Evolutionary conservation across 1,140 invertebrate genomes (phyloP).

Genomic region (Pseudachorutes palmiensis): DNA sequence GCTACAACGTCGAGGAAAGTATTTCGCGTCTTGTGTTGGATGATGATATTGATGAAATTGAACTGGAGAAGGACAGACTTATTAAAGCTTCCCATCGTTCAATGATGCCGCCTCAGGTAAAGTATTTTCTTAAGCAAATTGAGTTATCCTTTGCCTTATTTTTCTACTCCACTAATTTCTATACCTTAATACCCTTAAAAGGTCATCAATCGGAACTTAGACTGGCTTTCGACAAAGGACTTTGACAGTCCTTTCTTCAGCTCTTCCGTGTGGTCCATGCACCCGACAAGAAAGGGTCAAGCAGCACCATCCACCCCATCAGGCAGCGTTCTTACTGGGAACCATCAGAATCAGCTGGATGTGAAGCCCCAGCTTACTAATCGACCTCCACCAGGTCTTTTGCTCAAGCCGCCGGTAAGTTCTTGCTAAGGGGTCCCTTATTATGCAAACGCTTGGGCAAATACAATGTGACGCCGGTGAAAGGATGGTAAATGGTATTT

Average conservation of each 20-base stretch:
- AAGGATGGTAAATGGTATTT: no score
- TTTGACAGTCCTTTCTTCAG: constrained; percentile 29
- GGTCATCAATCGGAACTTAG: constrained; percentile 30
- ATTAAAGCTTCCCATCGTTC: constrained; percentile 15
- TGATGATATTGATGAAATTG: constrained; percentile 25
- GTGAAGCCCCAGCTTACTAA: not conserved
- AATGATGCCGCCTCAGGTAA: constrained; percentile 35
- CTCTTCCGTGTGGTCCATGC: constrained; percentile 37
- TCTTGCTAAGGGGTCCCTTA: not conserved
- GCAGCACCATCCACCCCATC: no score
- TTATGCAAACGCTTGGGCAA: not conserved
- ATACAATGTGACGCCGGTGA: not conserved
- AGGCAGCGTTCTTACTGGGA: no score
- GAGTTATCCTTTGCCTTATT: not conserved
- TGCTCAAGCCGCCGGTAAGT: not conserved
- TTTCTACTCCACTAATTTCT: no score
- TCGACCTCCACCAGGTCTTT: not conserved
- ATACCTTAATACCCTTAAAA: no score
- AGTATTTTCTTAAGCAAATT: not conserved
- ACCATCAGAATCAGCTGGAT: no score
- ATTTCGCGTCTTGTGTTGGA: constrained; percentile 34
- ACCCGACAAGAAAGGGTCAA: constrained; percentile 16
- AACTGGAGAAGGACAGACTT: constrained; percentile 24
- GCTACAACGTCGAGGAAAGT: constrained; percentile 27
- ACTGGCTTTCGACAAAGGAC: constrained; percentile 32